Percentiles rank a stretch among this genome's conserved stretches.
Evolutionary conservation across 2,797 vertebrate genomes (phyloP).

Genomic region (Pangasius larnaudii): DNA sequence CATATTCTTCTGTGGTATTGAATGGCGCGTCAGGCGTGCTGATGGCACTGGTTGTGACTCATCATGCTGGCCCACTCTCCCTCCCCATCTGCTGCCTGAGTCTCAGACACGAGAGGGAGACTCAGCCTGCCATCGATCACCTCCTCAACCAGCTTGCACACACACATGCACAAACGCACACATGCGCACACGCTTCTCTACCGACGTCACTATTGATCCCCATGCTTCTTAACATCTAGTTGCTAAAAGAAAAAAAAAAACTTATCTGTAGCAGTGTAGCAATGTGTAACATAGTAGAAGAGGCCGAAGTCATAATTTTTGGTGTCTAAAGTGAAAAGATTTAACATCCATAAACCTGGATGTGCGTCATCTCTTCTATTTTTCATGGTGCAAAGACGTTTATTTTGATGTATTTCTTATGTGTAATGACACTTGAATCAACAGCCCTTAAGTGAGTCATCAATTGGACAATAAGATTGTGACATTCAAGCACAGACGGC

Average conservation of each 20-base stretch:
- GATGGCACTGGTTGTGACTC: constrained; percentile 84
- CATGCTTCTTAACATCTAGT: constrained; percentile 77
- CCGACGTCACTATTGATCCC: constrained; percentile 77
- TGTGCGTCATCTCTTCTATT: constrained; percentile 26
- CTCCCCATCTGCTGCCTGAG: constrained; percentile 79
- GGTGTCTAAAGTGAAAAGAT: constrained; percentile 12
- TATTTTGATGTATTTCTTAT: constrained; percentile 49
- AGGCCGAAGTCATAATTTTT: constrained; percentile 30
- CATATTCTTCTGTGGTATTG: constrained; percentile 66
- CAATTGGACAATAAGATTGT: constrained; percentile 47
- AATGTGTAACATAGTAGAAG: not conserved
- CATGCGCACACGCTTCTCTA: constrained; percentile 77
- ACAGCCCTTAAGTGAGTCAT: constrained; percentile 56
- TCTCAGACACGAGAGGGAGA: constrained; percentile 81
- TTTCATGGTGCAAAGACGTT: constrained; percentile 31
- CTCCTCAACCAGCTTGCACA: constrained; percentile 78
- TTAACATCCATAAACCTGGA: not conserved
- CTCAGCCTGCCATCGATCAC: constrained; percentile 78
- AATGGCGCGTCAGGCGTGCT: constrained; percentile 82
- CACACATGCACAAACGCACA: constrained; percentile 78
- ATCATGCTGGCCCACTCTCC: constrained; percentile 81
- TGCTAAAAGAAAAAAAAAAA: constrained; percentile 50
- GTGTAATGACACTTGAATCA: constrained; percentile 51
- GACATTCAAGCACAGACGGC: constrained; percentile 35
- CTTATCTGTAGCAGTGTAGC: not conserved